A percentile compares a stretch with the other conserved stretches of the same genome.
These are phyloP conservation scores for Apamea crenata DNA, from an alignment of 2,888 invertebrate species.

Conservation along the genomic window DNA sequence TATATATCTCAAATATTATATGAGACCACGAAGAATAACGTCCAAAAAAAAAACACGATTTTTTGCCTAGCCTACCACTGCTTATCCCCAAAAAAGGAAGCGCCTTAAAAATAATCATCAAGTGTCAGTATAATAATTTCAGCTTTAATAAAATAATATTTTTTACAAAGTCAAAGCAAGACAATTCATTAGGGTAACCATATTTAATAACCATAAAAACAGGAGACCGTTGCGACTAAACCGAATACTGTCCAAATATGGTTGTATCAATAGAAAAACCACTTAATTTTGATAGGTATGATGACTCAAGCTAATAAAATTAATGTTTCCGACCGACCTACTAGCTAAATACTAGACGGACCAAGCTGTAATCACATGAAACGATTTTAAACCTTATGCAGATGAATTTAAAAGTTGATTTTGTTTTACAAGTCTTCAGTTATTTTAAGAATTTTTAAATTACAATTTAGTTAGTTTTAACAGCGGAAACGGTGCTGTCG, in stretches of 20 bases:
- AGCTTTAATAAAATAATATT: not conserved
- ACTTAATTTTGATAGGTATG: constrained; percentile 64
- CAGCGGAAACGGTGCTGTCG: constrained; percentile 63
- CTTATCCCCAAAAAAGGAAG: constrained; percentile 1
- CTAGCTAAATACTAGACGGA: constrained; percentile 58
- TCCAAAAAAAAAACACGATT: not conserved
- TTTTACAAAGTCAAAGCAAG: constrained; percentile 18
- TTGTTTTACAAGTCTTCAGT: constrained; percentile 17
- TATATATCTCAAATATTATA: not conserved
- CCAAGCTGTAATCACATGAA: constrained; percentile 3
- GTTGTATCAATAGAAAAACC: constrained; percentile 61
- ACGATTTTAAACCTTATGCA: constrained; percentile 30
- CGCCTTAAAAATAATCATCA: constrained; percentile 5
- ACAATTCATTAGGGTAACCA: constrained; percentile 57
- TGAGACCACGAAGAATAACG: not conserved
- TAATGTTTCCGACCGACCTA: constrained; percentile 65
- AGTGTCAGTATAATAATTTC: constrained; percentile 10
- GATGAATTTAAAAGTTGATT: not conserved
- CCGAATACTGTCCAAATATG: constrained; percentile 53
- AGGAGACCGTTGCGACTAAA: constrained; percentile 26
- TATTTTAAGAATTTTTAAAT: constrained; percentile 65
- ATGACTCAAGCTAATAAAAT: constrained; percentile 67
- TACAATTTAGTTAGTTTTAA: constrained; percentile 63
- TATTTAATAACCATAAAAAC: constrained; percentile 56
- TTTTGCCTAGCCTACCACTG: not conserved